These are phyloP conservation scores for Pedionomus torquatus DNA, from an alignment of 2,113 vertebrate genomes.

Conservation along the genomic window DNA sequence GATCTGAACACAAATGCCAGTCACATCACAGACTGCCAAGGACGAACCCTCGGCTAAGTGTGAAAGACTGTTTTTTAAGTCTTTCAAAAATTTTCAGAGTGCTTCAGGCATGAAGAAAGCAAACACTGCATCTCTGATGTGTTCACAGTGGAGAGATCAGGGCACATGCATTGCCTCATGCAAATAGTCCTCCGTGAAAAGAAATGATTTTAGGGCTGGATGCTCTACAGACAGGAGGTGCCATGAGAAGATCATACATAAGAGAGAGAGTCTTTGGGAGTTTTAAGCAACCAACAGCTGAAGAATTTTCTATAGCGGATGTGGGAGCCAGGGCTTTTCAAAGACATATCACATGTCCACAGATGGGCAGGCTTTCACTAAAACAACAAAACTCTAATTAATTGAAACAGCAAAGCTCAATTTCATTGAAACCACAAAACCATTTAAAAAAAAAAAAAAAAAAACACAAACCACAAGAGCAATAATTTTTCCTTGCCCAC, in stretches of 20 bases:
- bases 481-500: conserved; percentile 2
- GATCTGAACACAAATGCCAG: neutral
- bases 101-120: neutral
- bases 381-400: conserved; percentile 26
- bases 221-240: neutral
- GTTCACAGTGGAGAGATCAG: neutral
- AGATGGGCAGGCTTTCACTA: conserved; percentile 19
- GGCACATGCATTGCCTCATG: neutral
- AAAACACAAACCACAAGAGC: neutral
- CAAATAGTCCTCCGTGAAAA: neutral
- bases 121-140: neutral
- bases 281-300: conserved; percentile 43
- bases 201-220: neutral
- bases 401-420: conserved; percentile 19
- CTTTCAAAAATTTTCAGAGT: neutral
- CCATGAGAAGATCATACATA: neutral
- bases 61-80: neutral
- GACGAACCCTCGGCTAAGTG: neutral
- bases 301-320: neutral
- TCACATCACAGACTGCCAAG: fast-evolving
- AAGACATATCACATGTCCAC: neutral
- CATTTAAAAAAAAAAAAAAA: neutral
- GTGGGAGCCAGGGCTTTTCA: conserved; percentile 16
- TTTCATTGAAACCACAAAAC: conserved; percentile 17
- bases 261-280: neutral